These are phyloP conservation scores for Macrocentrus cingulum DNA, from an alignment of 1,140 invertebrate genomes.

Conservation along the genomic window DNA sequence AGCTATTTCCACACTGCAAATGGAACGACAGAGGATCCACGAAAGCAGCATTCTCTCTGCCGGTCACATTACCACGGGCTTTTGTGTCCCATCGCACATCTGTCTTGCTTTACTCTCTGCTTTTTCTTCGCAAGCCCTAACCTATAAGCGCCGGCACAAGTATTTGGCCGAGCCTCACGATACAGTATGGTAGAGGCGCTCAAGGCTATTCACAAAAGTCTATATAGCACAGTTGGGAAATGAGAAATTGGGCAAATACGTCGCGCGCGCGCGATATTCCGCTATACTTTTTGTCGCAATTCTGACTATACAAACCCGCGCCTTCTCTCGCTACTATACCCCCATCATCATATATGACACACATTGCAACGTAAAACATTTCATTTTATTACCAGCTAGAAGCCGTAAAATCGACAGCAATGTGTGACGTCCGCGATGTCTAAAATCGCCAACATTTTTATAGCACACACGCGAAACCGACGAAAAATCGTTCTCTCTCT, in stretches of 20 bases:
- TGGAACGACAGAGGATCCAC: conserved; percentile 18
- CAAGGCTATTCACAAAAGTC: too few species aligned
- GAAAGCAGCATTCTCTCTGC: conserved; percentile 9
- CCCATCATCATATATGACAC: neutral
- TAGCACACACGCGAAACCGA: neutral
- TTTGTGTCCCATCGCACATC: too few species aligned
- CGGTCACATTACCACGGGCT: conserved; percentile 6
- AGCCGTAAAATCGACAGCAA: conserved; percentile 12
- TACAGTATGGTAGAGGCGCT: too few species aligned
- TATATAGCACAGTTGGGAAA: too few species aligned
- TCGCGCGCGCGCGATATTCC: too few species aligned
- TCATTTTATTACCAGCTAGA: conserved; percentile 12
- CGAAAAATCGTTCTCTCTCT: conserved; percentile 1
- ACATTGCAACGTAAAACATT: conserved; percentile 7
- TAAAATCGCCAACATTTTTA: conserved; percentile 14
- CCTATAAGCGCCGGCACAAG: too few species aligned
- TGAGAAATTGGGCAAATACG: too few species aligned
- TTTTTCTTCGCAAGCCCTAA: neutral
- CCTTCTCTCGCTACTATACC: too few species aligned
- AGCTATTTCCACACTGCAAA: conserved; percentile 24
- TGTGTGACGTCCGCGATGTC: conserved; percentile 5
- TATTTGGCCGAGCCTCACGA: too few species aligned
- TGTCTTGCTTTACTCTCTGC: neutral
- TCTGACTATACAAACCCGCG: too few species aligned
- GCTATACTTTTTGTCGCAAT: too few species aligned